These are phyloP conservation scores for Zygothrica quintamaculata DNA, from an alignment of 2,888 invertebrate genomes.

Conservation along the genomic window DNA sequence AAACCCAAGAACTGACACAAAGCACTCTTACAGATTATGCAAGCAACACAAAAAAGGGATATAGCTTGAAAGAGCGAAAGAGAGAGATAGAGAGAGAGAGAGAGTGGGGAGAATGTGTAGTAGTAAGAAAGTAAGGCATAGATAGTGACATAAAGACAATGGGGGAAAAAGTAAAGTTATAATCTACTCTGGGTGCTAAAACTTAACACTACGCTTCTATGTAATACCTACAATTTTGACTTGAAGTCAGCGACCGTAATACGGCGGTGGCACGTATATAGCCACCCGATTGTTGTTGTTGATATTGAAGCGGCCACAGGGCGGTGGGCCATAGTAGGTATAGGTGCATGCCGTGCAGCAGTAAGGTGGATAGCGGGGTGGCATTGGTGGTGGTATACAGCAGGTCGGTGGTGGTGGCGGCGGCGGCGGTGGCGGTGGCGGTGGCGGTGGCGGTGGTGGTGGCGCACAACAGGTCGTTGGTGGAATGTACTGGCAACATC, in stretches of 20 bases:
- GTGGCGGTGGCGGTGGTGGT: conserved; percentile 21
- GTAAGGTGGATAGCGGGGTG: conserved; percentile 39
- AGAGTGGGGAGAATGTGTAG: neutral
- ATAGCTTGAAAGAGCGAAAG: neutral
- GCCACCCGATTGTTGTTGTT: conserved; percentile 45
- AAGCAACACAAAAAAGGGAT: conserved; percentile 11
- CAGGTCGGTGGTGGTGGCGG: conserved; percentile 41
- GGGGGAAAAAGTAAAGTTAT: conserved; percentile 12
- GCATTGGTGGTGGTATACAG: no score
- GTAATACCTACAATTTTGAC: conserved; percentile 3
- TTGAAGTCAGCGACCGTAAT: conserved; percentile 50
- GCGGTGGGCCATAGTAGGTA: conserved; percentile 77
- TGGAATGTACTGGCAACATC: conserved; percentile 67
- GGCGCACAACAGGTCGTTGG: conserved; percentile 43
- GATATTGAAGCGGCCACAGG: conserved; percentile 61
- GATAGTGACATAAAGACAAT: neutral
- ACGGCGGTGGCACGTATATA: conserved; percentile 69
- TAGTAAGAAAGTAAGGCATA: neutral
- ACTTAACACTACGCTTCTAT: conserved; percentile 21
- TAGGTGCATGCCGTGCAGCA: conserved; percentile 75
- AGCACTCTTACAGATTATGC: conserved; percentile 34
- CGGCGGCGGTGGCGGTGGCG: conserved; percentile 24
- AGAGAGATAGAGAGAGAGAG: neutral
- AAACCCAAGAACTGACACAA: conserved; percentile 39
- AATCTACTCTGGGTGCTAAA: conserved; percentile 13